These are phyloP conservation scores for Synchiropus splendidus DNA, from an alignment of 2,113 vertebrate genomes.

Conservation along the genomic window DNA sequence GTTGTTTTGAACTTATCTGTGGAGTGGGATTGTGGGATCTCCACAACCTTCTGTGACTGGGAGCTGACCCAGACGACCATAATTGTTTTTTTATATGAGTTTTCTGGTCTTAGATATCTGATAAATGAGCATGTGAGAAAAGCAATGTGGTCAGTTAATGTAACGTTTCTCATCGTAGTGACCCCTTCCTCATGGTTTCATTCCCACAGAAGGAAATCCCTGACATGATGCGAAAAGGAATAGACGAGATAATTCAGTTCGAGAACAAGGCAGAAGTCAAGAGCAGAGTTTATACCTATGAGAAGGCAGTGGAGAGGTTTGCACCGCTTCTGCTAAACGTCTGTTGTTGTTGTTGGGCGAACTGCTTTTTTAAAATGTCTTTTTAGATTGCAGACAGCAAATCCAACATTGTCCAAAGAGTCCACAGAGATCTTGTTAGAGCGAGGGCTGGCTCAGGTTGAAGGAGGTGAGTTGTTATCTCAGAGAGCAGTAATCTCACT, in stretches of 20 bases:
- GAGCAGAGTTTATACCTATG: constrained; percentile 51
- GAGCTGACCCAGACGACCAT: no score
- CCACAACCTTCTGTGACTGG: no score
- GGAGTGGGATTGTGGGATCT: no score
- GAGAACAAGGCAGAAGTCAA: constrained; percentile 51
- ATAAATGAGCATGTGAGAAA: no score
- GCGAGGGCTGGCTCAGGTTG: constrained; percentile 69
- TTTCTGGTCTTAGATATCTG: no score
- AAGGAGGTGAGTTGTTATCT: constrained; percentile 60
- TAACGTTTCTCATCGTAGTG: no score
- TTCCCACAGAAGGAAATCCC: constrained; percentile 40
- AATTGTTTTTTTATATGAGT: no score
- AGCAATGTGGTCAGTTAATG: no score
- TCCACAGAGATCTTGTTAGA: constrained; percentile 71
- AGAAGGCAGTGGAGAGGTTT: constrained; percentile 70
- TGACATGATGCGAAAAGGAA: constrained; percentile 31
- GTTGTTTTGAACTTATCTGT: no score
- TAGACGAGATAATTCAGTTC: constrained; percentile 61
- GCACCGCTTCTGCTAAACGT: not conserved
- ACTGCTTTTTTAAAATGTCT: not conserved
- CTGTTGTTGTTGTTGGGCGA: not conserved
- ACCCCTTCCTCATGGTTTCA: no score
- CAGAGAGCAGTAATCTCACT: not conserved
- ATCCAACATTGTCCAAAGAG: constrained; percentile 61
- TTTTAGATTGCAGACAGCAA: constrained; percentile 70